Percentiles rank a stretch among this genome's conserved stretches.
These are phyloP conservation scores for Anoplophora glabripennis DNA, from an alignment of 1,140 invertebrate genomes.

Conservation along the genomic window DNA sequence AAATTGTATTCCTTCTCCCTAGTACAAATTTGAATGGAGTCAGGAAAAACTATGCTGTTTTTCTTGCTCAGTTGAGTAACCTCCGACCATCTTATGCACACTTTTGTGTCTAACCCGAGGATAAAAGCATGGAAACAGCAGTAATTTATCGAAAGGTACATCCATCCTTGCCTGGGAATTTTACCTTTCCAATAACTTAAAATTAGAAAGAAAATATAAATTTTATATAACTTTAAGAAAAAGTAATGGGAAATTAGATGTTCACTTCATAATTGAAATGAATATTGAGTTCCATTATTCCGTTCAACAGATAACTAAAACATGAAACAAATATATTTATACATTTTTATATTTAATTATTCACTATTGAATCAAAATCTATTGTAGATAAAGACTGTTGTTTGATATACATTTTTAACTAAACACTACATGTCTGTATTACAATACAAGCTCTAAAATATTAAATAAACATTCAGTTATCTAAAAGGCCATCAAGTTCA, in stretches of 20 bases:
- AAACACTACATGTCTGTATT: too few species aligned
- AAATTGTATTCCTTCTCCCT: constrained; percentile 82
- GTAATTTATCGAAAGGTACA: constrained; percentile 94
- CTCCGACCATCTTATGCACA: constrained; percentile 82
- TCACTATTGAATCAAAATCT: too few species aligned
- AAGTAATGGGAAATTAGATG: not conserved
- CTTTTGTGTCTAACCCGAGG: constrained; percentile 84
- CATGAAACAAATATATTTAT: too few species aligned
- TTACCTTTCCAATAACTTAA: constrained; percentile 89
- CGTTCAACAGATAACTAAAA: too few species aligned
- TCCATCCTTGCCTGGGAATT: constrained; percentile 90
- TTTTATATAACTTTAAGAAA: not conserved
- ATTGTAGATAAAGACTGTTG: too few species aligned
- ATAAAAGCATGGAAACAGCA: constrained; percentile 95
- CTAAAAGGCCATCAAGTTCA: not conserved
- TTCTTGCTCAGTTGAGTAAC: constrained; percentile 72
- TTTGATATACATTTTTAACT: too few species aligned
- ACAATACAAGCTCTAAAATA: not conserved
- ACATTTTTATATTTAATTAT: too few species aligned
- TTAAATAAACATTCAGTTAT: not conserved
- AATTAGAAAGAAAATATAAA: constrained; percentile 28
- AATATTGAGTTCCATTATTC: too few species aligned
- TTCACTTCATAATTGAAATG: too few species aligned
- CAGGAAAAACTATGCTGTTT: constrained; percentile 77
- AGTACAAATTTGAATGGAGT: constrained; percentile 82